These are phyloP conservation scores for Rhodinocichla rosea DNA, from an alignment of 2,113 vertebrate genomes.

Conservation along the genomic window DNA sequence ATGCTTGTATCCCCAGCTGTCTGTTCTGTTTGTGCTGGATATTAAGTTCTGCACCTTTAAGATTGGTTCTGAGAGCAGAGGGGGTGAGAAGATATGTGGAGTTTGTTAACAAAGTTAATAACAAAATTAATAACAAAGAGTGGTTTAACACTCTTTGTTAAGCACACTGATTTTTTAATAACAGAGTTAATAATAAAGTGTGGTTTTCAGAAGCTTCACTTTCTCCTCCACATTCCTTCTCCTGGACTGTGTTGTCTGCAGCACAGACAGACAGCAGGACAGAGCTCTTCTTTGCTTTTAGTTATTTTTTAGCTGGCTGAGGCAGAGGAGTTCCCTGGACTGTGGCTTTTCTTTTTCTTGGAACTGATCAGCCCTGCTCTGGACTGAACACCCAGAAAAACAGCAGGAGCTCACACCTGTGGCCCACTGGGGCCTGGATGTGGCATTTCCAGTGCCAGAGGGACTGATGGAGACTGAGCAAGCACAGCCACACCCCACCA, in stretches of 20 bases:
- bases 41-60: background rate
- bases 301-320: background rate
- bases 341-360: background rate
- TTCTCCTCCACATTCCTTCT: background rate
- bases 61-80: background rate
- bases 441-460: background rate
- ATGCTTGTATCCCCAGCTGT: accelerated
- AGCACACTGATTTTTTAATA: background rate
- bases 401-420: background rate
- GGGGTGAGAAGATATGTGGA: accelerated
- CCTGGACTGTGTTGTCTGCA: background rate
- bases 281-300: background rate
- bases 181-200: background rate
- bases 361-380: background rate
- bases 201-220: background rate
- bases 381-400: background rate
- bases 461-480: background rate
- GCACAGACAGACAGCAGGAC: background rate
- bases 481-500: background rate
- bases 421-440: background rate
- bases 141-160: background rate
- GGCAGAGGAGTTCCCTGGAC: background rate
- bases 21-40: background rate
- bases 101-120: background rate
- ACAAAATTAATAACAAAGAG: background rate